Base-by-base conservation (phyloP, 1,140 invertebrate species). In the Zophobas atratus region DNA sequence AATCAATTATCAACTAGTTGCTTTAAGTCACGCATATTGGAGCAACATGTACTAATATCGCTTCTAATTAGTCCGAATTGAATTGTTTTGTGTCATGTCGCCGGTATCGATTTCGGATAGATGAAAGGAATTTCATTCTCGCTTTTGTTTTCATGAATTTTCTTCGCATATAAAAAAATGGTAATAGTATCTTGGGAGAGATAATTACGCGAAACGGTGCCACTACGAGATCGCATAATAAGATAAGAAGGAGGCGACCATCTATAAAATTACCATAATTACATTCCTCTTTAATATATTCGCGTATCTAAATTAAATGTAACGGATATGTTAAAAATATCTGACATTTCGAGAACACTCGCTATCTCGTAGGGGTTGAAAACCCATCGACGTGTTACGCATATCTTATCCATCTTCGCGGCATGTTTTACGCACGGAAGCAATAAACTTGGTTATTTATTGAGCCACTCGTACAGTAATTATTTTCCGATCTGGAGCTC, bases 1-100 rank as follows among this genome's bases (percentile, higher is more conserved):
- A 53, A 72, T 72, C 46, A 72, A 51, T 73, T 55, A 73, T 8
- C 71, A 53, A 72, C 70, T 73, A 73, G 71, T 73, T 71, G 71
- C 71, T 73, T 43, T 36, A 55, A 56, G 49, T 73, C 71, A 73
- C 71, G 71, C 71, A 73, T 70, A 70, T 72, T 53, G 70, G 36
- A 72, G 70, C 70, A 72, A 72, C 70, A 72, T 72, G 70, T 72
- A 36, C 70, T 4, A 20, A 71, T 56, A 73, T 73, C 71, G 51
- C 4, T 41, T 73, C 49, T 73, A 73, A 73, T 73, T 73, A 73
- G 71, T 73, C 34, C 32, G 71, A 73, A 73, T 55, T 43, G 39
- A 73, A 56, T 73, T 55, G 36, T 73, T 73, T 73, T 73, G n/a
- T 33, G 20, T 43, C n/a, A 67, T 43, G 39, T 67, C 60, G 41